Conservation (phyloP, 1,140 invertebrate species). For the Drosophila persimilis region DNA sequence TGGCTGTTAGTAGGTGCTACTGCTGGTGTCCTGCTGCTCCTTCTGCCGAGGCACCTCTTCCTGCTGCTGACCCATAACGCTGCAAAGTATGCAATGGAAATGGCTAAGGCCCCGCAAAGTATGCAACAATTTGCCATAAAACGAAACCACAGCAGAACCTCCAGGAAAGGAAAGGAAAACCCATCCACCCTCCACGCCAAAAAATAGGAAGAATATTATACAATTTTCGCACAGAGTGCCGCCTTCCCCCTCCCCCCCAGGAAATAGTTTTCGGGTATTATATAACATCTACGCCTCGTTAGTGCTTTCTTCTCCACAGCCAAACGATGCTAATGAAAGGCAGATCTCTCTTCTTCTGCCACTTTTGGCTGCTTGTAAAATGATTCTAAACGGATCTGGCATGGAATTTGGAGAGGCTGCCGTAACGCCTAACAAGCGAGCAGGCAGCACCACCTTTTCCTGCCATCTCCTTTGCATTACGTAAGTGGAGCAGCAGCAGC, state of each 20-base stretch:
- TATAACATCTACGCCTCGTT: slow-evolving; percentile 35
- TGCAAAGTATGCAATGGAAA: slow-evolving; percentile 43
- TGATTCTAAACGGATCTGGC: slow-evolving; percentile 39
- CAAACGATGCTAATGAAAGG: slow-evolving; percentile 69
- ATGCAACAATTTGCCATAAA: slow-evolving; percentile 73
- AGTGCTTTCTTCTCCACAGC: slow-evolving; percentile 13
- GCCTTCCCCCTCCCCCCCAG: too few species aligned
- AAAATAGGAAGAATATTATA: slow-evolving; percentile 25
- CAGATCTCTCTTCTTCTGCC: slow-evolving; percentile 10
- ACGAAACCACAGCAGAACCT: slow-evolving; percentile 64
- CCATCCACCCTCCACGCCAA: slow-evolving; percentile 2
- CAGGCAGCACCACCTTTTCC: slow-evolving; percentile 20
- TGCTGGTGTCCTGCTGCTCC: slow-evolving; percentile 11
- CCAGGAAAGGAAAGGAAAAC: slow-evolving; percentile 11
- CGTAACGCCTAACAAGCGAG: slow-evolving; percentile 37
- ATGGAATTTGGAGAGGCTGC: slow-evolving; percentile 11
- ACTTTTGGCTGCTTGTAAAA: slow-evolving; percentile 32
- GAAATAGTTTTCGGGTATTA: slow-evolving; percentile 55
- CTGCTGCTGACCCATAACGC: slow-evolving; percentile 55
- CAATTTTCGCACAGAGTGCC: slow-evolving; percentile 54
- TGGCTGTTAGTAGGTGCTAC: slow-evolving; percentile 38
- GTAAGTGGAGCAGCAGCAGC: slow-evolving; percentile 42
- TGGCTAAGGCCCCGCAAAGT: slow-evolving; percentile 37
- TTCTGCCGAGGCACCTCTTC: slow-evolving; percentile 16
- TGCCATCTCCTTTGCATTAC: slow-evolving; percentile 26